phyloP scores from a whole-genome alignment of 2,113 vertebrate genomes.

The Athene cunicularia region DNA sequence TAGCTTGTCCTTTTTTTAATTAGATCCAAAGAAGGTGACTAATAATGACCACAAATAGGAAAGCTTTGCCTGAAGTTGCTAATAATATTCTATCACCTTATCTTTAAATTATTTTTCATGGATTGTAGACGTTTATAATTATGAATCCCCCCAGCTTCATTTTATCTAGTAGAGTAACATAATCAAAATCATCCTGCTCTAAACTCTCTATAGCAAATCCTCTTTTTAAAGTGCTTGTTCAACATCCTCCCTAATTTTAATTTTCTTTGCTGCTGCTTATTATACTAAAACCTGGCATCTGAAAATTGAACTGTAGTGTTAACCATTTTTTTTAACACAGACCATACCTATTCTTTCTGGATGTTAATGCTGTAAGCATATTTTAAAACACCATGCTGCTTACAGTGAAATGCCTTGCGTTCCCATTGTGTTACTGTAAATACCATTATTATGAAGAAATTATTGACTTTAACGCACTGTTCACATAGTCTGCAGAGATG shows the following conservation, averaged over 20 bases:
- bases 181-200: constrained; percentile 69
- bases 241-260: constrained; percentile 62
- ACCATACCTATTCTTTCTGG: constrained; percentile 54
- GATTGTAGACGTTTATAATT: constrained; percentile 70
- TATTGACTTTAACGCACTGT: constrained; percentile 45
- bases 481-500: constrained; percentile 63
- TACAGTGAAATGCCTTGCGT: constrained; percentile 61
- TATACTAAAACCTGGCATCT: constrained; percentile 63
- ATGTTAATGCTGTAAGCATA: constrained; percentile 52
- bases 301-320: constrained; percentile 51
- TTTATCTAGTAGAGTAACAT: constrained; percentile 67
- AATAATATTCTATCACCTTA: constrained; percentile 63
- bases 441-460: constrained; percentile 67
- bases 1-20: not conserved
- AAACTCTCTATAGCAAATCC: constrained; percentile 67
- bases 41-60: not conserved
- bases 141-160: constrained; percentile 45
- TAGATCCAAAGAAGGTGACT: not conserved
- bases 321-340: constrained; percentile 44
- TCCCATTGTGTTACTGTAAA: constrained; percentile 69
- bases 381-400: constrained; percentile 54
- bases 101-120: constrained; percentile 65
- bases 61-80: constrained; percentile 39
- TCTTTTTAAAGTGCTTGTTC: constrained; percentile 66
- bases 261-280: constrained; percentile 73